Evolutionary conservation across 2,797 vertebrate genomes (phyloP).

Genomic region (Tokudaia tokunoshimensis): DNA sequence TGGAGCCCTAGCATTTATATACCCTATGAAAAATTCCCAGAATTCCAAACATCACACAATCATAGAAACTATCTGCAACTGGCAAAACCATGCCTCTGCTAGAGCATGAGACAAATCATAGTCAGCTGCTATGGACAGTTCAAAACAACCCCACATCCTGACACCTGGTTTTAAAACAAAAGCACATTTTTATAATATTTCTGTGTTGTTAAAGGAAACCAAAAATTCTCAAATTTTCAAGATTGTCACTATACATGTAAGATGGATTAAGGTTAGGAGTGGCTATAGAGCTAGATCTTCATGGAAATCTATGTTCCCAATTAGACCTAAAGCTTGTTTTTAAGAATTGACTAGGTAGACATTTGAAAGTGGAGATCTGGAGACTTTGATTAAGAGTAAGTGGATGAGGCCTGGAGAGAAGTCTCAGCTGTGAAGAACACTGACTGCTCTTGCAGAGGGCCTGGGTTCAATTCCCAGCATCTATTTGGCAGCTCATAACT

Average conservation of each 20-base stretch:
- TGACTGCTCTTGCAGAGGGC: background rate
- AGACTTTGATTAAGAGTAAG: background rate
- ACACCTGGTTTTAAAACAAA: background rate
- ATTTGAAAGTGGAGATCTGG: conserved; percentile 7
- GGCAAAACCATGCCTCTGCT: background rate
- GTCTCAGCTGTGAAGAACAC: background rate
- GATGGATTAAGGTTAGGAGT: background rate
- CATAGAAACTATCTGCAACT: background rate
- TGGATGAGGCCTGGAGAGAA: background rate
- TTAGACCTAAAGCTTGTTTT: background rate
- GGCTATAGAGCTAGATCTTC: background rate
- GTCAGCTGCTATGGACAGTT: background rate
- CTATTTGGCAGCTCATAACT: background rate
- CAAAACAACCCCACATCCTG: background rate
- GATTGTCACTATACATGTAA: background rate
- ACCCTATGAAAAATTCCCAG: background rate
- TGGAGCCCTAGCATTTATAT: background rate
- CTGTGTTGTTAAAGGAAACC: background rate
- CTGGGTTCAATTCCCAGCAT: background rate
- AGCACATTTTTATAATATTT: background rate
- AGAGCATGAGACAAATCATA: background rate
- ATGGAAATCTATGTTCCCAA: background rate
- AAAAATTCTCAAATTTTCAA: background rate
- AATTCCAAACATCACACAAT: background rate
- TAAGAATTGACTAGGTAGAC: background rate